Evolutionary conservation across 1,140 invertebrate genomes (phyloP), one percentile per base, ranked within the genome.

Genomic region (Drosophila arizonae): DNA sequence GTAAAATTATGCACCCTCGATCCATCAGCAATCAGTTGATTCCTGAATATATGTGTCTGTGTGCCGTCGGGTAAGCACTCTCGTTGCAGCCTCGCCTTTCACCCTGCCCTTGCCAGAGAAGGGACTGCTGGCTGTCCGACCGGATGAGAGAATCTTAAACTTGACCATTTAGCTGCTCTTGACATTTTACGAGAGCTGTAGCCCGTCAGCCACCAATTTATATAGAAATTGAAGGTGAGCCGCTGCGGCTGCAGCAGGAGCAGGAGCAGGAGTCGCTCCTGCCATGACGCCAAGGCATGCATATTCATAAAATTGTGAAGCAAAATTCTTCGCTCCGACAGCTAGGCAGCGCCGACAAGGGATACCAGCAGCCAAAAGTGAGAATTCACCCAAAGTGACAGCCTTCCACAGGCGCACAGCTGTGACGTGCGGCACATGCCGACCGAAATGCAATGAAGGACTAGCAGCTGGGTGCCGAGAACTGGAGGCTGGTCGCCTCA

Each of bases 161-260:
- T 78, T 82, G 76, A 78, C 80, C 80, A 77, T 66, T 76, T 82
- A 82, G 76, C 72, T 82, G 79, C 67, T 69, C 76, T 76, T 82
- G 76, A 72, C 76, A 76, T 82, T 71, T 63, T 66, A 71, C n/a
- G 64, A 60, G 45, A 74, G 57, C 48, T 33, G 68, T 24, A 6
- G 2, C 24, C 8, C 43, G 60, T 26, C 24, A 15, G 56, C 24
- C 56, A 13, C 28, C 26, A 62, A 58, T 46, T 62, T 50, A 24
- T 39, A 11, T 11, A 55, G 6, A n/a, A 57, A 57, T 28, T 13
- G 33, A 43, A 10, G 21, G 33, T 3, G n/a, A 24, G 64, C 39
- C 30, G 10, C 3, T 17, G 24, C 43, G 24, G 54, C 39, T 36
- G 45, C 33, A 9, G 33, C 33, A 8, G 33, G 33, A 8, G 33